These are phyloP conservation scores for Chymomyza amoena DNA, from an alignment of 2,888 invertebrate genomes.

Conservation along the genomic window DNA sequence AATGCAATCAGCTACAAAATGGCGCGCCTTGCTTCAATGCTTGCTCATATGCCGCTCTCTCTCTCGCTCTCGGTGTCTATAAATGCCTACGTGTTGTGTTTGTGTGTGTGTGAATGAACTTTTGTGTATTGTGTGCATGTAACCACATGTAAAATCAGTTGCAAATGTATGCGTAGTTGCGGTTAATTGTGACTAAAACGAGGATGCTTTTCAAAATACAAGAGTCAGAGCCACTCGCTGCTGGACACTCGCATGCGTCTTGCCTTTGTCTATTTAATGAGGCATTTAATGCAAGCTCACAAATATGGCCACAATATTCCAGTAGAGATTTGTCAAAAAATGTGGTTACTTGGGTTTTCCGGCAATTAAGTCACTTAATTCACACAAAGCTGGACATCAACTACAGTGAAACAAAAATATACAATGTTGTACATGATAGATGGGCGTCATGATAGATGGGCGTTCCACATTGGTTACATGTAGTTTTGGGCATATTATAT, in stretches of 20 bases:
- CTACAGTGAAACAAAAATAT: not conserved
- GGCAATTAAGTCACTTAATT: not conserved
- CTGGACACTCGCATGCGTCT: not conserved
- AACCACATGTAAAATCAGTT: slow-evolving; percentile 39
- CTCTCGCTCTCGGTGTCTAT: no score
- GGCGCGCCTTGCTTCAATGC: not conserved
- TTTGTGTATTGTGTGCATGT: slow-evolving; percentile 3
- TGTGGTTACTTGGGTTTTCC: not conserved
- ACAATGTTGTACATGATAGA: no score
- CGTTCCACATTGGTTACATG: no score
- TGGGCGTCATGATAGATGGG: no score
- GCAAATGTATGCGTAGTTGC: slow-evolving; percentile 36
- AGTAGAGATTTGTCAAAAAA: not conserved
- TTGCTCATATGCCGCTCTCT: not conserved
- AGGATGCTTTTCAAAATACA: not conserved
- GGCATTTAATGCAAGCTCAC: slow-evolving; percentile 40
- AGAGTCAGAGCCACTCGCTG: not conserved
- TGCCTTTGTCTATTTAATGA: slow-evolving; percentile 38
- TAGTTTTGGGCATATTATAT: no score
- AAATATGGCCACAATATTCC: slow-evolving; percentile 26
- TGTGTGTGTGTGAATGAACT: not conserved
- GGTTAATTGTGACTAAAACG: slow-evolving; percentile 12
- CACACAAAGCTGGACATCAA: not conserved
- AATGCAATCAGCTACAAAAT: not conserved
- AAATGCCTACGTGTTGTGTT: not conserved